Base-by-base conservation (phyloP, 2,797 vertebrate genomes). In the Danio albolineatus region DNA sequence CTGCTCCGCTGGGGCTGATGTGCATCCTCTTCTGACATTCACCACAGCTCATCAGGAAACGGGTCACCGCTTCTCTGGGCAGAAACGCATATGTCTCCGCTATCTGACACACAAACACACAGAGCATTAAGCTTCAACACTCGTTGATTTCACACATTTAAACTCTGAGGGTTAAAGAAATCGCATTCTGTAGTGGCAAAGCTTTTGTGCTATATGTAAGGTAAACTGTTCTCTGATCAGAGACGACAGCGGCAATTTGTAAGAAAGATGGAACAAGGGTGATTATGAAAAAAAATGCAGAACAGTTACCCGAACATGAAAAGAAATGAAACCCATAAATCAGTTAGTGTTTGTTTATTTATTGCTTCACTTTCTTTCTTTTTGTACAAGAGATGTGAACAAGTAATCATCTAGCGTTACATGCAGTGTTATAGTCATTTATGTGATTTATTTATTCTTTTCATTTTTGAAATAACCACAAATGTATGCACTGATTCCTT, bases 1-100 rank as follows among this genome's bases (percentile, higher is more conserved):
- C 97, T 81, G 96, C 94, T 0, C 96, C 95, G 43, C 96, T 97
- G 91, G 97, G 96, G 91, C 96, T 98, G 91, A 95, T 93, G 93
- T 98, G 97, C 97, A 98, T 98, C 93, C 97, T 96, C 93, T 98
- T 98, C 95, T 98, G 97, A 93, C 97, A 98, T 90, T 98, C 97
- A 0, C 96, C 96, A 87, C 97, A 98, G 88, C 97, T 98, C 97
- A 98, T 98, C 90, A 98, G 94, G 92, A 98, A 98, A 72, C 96
- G 95, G 89, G 97, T 98, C 91, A 98, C 97, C 4, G 97, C 97
- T 90, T 98, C 97, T 89, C 97, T 90, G 0, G 97, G 97, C 84
- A 98, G 94, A 91, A 98, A 98, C 80, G 97, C 97, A 0, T 98
- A 98, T 57, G 97, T 98, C 93, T 98, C 97, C 0, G 97, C 97